phyloP scores from a whole-genome alignment of 2,113 vertebrate species.

The Octodon degus region DNA sequence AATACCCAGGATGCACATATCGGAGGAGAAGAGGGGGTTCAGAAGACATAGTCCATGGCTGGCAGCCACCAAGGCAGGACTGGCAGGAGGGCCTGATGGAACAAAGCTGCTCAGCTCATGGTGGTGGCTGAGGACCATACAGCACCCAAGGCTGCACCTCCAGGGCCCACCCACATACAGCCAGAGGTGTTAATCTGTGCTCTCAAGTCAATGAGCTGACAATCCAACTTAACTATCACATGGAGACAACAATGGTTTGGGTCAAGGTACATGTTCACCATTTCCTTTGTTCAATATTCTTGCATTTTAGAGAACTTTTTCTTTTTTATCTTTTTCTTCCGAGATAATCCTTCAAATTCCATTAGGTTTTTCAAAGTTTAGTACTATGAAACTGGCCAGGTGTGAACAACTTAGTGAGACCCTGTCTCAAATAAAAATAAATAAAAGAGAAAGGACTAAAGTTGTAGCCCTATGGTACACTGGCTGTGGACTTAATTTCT shows the following conservation, averaged over 20 bases:
- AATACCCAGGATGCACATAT: not conserved
- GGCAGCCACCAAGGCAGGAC: not conserved
- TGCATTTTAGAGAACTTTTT: slow-evolving; percentile 10
- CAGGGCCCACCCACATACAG: not conserved
- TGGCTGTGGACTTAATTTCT: not conserved
- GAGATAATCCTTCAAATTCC: slow-evolving; percentile 17
- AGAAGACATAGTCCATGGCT: not conserved
- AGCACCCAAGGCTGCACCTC: not conserved
- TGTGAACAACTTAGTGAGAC: not conserved
- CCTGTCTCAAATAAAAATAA: not conserved
- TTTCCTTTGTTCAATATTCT: slow-evolving; percentile 26
- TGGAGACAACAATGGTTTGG: not conserved
- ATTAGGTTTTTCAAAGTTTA: slow-evolving; percentile 32
- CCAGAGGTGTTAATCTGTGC: not conserved
- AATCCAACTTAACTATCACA: not conserved
- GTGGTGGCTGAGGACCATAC: not conserved
- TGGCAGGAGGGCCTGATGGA: not conserved
- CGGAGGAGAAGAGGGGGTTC: not conserved
- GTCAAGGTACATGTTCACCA: not conserved
- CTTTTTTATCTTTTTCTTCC: not conserved
- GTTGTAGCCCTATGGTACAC: not conserved
- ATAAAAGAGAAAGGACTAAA: not conserved
- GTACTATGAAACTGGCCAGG: not conserved
- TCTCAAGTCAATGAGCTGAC: not conserved
- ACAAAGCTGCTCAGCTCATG: not conserved